Percentiles rank a stretch among this genome's conserved stretches.
Conservation (phyloP, 2,113 vertebrate genomes). For the Semnornis frantzii region DNA sequence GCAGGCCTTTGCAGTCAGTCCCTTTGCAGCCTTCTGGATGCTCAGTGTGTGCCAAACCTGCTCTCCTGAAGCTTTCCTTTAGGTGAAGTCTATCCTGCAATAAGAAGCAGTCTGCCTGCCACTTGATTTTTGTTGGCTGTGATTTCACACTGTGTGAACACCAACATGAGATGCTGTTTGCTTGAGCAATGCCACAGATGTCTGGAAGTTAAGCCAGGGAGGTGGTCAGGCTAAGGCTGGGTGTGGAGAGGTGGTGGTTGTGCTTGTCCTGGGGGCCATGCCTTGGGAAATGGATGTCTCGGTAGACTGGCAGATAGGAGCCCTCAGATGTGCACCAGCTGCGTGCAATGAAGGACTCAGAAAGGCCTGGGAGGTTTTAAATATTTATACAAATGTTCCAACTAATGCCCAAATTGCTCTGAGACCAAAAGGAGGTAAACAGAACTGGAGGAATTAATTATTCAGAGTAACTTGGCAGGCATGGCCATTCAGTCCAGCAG, state of each 20-base stretch:
- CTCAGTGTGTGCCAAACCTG: background rate
- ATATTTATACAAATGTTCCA: background rate
- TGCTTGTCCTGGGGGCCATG: fast-evolving
- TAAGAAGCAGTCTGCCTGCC: background rate
- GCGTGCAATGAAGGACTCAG: background rate
- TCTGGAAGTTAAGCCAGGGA: background rate
- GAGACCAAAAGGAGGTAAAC: background rate
- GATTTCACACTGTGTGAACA: background rate
- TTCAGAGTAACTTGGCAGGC: background rate
- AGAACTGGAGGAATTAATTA: background rate
- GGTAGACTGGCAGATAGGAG: background rate
- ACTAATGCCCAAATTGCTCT: background rate
- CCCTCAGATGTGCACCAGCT: fast-evolving
- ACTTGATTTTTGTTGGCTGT: background rate
- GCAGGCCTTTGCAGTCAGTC: too few relatives aligned
- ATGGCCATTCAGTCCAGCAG: background rate
- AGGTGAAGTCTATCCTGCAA: background rate
- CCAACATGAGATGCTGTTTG: background rate
- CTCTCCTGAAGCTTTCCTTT: background rate
- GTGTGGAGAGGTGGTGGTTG: background rate
- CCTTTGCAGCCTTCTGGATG: background rate
- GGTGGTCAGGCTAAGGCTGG: background rate
- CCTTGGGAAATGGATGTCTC: background rate
- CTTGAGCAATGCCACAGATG: background rate
- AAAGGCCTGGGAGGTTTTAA: background rate